These are phyloP conservation scores for Andricus quercusramuli DNA, from an alignment of 2,888 invertebrate species.

Conservation along the genomic window DNA sequence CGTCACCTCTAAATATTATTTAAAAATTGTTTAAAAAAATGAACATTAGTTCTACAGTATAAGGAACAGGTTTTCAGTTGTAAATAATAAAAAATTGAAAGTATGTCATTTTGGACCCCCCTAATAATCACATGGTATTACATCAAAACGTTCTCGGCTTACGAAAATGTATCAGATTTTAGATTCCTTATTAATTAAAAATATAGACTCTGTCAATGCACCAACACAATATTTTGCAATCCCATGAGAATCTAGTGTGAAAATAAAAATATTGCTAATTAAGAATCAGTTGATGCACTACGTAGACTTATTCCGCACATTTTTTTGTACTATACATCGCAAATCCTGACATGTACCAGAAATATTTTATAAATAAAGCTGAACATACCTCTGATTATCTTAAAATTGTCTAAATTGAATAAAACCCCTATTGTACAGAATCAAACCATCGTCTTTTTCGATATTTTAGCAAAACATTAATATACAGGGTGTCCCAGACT, in stretches of 20 bases:
- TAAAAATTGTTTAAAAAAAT: too few species aligned
- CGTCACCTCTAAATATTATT: too few species aligned
- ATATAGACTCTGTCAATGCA: neutral
- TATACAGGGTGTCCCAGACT: too few species aligned
- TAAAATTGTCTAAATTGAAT: constrained; percentile 61
- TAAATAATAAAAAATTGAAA: too few species aligned
- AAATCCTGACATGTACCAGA: neutral
- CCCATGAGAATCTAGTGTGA: neutral
- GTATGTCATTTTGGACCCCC: too few species aligned
- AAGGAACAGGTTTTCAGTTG: too few species aligned
- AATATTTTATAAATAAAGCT: constrained; percentile 35
- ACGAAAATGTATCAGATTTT: constrained; percentile 40
- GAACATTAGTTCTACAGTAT: too few species aligned
- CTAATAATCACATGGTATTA: neutral
- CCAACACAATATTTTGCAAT: neutral
- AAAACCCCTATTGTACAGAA: constrained; percentile 67
- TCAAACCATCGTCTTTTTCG: constrained; percentile 8
- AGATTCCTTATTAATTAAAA: constrained; percentile 47
- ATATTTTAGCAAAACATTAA: neutral
- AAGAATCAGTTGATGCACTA: constrained; percentile 1
- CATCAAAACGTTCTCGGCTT: neutral
- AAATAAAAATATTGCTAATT: neutral
- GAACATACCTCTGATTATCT: constrained; percentile 42
- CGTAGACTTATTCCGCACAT: neutral
- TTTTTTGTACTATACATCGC: neutral